Evolutionary conservation across 2,888 invertebrate genomes (phyloP), one percentile per base, ranked within the genome.

Genomic region (Orthosia cruda): DNA sequence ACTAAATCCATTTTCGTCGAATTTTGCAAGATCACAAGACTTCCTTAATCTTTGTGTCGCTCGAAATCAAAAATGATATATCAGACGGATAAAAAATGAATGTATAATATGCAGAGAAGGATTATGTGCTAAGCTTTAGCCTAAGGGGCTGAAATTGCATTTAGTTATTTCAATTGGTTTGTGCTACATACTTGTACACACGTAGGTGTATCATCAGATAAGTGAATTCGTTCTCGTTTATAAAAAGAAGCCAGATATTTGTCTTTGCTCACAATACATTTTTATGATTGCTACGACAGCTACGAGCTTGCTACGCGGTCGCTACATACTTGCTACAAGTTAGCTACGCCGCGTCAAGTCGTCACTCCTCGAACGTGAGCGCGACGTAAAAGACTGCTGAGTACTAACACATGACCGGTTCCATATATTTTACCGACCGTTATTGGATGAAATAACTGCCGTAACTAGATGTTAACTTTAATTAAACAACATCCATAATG

Each of bases 101-200:
- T 61, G 45, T n/a, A n/a, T n/a, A n/a, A n/a, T 57, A 5, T 61
- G 12, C 55, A 69, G 58, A 58, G 49, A 73, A 62, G 47, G 64
- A 71, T 81, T 65, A 70, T 55, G 68, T 62, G 71, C 58, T 81
- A 67, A 81, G 67, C 74, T 73, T 55, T 65, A 75, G 64, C 57
- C 66, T 69, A 58, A 50, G 40, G 54, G 62, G 59, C 58, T 71
- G 63, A 73, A 78, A 88, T 78, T 77, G 82, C 74, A 67, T 80
- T 88, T 88, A 80, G 87, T 85, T 83, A 52, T 81, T 80, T 80
- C 67, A 75, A 87, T 84, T 78, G 80, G 70, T 76, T 80, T 64
- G 69, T 74, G 65, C 75, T 71, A 68, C 80, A 83, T 69, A 74
- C 75, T 65, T 83, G 72, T 71, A 68, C 80, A 83, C 71, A 74